Evolutionary conservation across 1,140 invertebrate species (phyloP).

Genomic region (Nasonia longicornis): DNA sequence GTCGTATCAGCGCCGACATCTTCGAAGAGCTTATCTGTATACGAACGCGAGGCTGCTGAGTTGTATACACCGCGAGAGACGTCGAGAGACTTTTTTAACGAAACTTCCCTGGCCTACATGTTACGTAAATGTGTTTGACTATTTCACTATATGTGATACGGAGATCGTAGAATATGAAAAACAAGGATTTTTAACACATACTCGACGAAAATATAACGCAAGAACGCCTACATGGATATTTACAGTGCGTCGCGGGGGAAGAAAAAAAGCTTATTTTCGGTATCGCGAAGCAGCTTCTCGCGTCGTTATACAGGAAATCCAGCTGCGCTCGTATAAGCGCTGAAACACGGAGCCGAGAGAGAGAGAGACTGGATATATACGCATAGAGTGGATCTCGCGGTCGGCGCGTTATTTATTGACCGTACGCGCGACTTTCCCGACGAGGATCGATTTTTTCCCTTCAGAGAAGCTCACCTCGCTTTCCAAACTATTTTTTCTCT

Average conservation of each 20-base stretch:
- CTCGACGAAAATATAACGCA: no score
- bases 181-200: no score
- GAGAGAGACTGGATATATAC: neutral
- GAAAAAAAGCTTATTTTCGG: no score
- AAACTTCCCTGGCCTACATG: neutral
- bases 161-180: no score
- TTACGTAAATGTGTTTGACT: no score
- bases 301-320: no score
- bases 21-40: slow-evolving; percentile 55
- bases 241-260: no score
- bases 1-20: slow-evolving; percentile 57
- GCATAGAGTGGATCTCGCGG: slow-evolving; percentile 55
- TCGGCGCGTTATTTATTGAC: slow-evolving; percentile 59
- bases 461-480: no score
- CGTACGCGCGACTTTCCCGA: slow-evolving; percentile 50
- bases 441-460: neutral
- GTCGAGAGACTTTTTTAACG: neutral
- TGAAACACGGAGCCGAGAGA: neutral
- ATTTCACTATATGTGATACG: no score
- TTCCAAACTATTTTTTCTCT: no score
- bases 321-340: neutral
- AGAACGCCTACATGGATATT: no score
- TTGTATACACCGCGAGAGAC: neutral
- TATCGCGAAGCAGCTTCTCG: no score
- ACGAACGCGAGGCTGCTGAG: neutral